Percentiles rank a stretch among this genome's conserved stretches.
Evolutionary conservation across 2,113 vertebrate species (phyloP).

Genomic region (Madoqua kirkii): DNA sequence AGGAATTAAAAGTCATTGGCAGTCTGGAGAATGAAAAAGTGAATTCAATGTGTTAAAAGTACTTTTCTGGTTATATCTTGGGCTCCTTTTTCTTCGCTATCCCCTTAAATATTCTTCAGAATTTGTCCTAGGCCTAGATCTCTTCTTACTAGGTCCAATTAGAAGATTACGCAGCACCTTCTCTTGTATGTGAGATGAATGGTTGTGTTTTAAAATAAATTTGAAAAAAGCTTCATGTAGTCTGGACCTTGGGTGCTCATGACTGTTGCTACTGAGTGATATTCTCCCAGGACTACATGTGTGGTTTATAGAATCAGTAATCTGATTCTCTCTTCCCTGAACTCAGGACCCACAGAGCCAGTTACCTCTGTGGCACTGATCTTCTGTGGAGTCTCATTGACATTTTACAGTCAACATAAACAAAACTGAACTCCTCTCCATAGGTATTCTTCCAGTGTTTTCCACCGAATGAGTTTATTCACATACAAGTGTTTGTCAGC

Average conservation of each 20-base stretch:
- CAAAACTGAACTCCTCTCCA: neutral
- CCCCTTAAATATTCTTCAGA: neutral
- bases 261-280: neutral
- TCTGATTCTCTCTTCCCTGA: neutral
- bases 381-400: neutral
- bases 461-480: neutral
- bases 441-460: neutral
- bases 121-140: neutral
- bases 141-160: neutral
- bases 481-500: neutral
- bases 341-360: neutral
- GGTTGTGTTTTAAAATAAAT: neutral
- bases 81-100: neutral
- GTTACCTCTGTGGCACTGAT: neutral
- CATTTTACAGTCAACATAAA: neutral
- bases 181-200: neutral
- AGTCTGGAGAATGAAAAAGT: slow-evolving; percentile 17
- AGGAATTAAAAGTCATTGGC: neutral
- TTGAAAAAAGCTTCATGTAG: neutral
- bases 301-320: neutral
- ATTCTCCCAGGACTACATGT: neutral
- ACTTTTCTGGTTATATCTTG: neutral
- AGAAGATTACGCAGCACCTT: neutral
- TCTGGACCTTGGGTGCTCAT: neutral
- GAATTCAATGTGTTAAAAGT: neutral